Base-by-base conservation (phyloP, 1,140 invertebrate species). In the Hesperophylax magnus region DNA sequence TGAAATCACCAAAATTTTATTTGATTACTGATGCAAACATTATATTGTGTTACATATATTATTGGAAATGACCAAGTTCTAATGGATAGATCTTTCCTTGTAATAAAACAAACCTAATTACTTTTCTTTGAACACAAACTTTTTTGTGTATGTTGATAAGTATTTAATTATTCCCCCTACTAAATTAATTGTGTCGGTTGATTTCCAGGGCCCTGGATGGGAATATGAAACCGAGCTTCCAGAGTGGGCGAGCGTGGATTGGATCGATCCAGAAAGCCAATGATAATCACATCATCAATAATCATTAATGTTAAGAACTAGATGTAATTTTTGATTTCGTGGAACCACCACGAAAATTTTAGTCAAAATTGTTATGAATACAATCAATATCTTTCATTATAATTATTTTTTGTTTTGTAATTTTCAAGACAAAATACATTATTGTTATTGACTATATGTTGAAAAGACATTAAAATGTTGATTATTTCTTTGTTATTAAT, bases 221-320 rank as follows among this genome's bases (percentile, higher is more conserved):
- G 94, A 95, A 85, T 98, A 96, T 88, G 93, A 96, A 88, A 97
- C 96, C 0, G 94, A 95, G 84, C 89, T 97, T 77, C 97, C 97
- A 1, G 93, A 94, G 39, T 98, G 97, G 97, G 97, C 97, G 15
- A 91, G 91, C 84, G 92, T 94, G 24, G 94, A 97, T 78, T 97
- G 96, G 95, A 90, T 90, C 52, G 94, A 94, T 81, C 86, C 90
- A 18, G 91, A 92, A 67, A 82, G 67, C 60, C 80, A 80, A 80
- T 84, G 78, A 81, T 82, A 78, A 75, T 85, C 84, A 84, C 85
- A 27, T 17, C 63, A 54, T 76, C 11, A 52, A 72, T 72, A 53
- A 53, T 56, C 39, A 31, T 76, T 76, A 53, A 47, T 27, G 20
- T 78, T 61, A 39, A 77, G 56, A 61, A 22, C 24, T 77, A 61